phyloP scores from a whole-genome alignment of 2,797 vertebrate species.

The Ispidina lecontei region DNA sequence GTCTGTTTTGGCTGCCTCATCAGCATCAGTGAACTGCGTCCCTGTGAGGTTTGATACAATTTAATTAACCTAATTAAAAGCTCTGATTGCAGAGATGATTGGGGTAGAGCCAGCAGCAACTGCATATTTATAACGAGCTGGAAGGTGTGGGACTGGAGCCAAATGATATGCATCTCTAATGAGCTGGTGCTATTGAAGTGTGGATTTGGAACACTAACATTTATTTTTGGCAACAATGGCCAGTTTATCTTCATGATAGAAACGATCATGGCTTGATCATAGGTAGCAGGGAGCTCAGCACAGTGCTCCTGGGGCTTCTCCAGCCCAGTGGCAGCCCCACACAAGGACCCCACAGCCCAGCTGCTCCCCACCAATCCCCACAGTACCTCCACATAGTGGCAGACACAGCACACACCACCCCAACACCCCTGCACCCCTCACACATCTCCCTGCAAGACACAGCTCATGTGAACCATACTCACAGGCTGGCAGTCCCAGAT shows the following conservation, averaged over 20 bases:
- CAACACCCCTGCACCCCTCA: neutral
- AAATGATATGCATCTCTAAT: slow-evolving; percentile 95
- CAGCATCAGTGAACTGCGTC: slow-evolving; percentile 93
- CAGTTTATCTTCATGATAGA: slow-evolving; percentile 74
- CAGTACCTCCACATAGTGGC: neutral
- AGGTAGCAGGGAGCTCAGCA: slow-evolving; percentile 19
- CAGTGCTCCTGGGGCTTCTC: neutral
- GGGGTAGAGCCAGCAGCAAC: slow-evolving; percentile 93
- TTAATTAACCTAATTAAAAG: slow-evolving; percentile 99
- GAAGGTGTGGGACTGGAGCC: slow-evolving; percentile 94
- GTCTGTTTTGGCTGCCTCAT: slow-evolving; percentile 96
- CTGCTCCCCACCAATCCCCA: neutral
- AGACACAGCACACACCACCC: neutral
- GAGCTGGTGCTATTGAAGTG: slow-evolving; percentile 80
- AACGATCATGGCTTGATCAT: slow-evolving; percentile 36
- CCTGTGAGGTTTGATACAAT: slow-evolving; percentile 99
- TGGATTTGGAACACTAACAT: slow-evolving; percentile 81
- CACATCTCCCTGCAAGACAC: accelerated
- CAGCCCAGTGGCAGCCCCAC: neutral
- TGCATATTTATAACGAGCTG: slow-evolving; percentile 93
- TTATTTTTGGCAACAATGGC: slow-evolving; percentile 86
- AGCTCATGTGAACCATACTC: neutral
- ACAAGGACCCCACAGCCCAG: neutral
- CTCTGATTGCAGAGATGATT: slow-evolving; percentile 99
- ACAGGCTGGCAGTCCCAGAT: accelerated